Conservation (phyloP, 2,113 vertebrate genomes). For the Gymnogyps californianus region DNA sequence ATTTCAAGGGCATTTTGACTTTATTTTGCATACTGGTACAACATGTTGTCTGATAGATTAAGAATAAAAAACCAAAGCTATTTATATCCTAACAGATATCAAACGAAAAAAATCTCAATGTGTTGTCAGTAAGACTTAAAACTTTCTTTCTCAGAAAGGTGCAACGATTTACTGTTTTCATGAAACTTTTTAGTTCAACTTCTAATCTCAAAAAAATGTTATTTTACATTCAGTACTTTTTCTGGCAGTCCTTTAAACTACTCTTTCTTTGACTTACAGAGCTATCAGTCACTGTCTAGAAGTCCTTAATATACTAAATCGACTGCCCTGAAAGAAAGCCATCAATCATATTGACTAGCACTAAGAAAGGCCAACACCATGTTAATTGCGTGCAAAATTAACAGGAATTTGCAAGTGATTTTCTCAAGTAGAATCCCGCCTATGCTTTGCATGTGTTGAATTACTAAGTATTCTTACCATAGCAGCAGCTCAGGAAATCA, state of each 20-base stretch:
- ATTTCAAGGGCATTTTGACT: neutral
- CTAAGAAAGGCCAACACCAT: neutral
- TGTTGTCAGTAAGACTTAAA: neutral
- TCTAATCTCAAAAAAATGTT: neutral
- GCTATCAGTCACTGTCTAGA: conserved; percentile 20
- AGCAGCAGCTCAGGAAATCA: conserved; percentile 27
- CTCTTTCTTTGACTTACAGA: neutral
- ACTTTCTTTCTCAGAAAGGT: neutral
- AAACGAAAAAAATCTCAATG: neutral
- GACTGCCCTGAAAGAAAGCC: conserved; percentile 6
- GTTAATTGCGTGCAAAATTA: neutral
- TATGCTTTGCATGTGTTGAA: neutral
- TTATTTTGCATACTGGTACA: neutral
- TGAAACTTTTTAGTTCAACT: neutral
- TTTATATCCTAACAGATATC: neutral
- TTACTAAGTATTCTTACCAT: neutral
- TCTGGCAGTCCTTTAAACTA: neutral
- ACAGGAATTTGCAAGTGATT: conserved; percentile 4
- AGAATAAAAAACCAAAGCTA: neutral
- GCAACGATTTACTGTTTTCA: neutral
- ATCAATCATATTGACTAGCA: conserved; percentile 13
- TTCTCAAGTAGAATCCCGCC: neutral
- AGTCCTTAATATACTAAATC: conserved; percentile 19
- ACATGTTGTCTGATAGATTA: neutral
- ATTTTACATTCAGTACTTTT: neutral